A percentile compares a stretch with the other conserved stretches of the same genome.
Evolutionary conservation across 2,888 invertebrate genomes (phyloP).

Genomic region (Xanthia togata): DNA sequence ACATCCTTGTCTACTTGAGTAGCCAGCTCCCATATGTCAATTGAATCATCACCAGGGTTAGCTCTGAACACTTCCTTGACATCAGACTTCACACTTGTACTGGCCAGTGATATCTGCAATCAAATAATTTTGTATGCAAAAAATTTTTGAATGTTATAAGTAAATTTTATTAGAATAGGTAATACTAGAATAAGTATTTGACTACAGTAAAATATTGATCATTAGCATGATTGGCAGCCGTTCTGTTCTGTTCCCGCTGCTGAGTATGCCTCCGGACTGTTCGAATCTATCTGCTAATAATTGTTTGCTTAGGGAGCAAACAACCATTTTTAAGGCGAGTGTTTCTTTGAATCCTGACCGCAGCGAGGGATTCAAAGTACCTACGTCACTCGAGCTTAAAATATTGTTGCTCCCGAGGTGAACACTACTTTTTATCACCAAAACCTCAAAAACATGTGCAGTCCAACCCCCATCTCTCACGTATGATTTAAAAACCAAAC

Average conservation of each 20-base stretch:
- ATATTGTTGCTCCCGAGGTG: too few species aligned
- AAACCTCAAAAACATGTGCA: too few species aligned
- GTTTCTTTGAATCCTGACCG: too few species aligned
- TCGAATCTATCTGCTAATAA: not conserved
- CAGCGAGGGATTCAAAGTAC: too few species aligned
- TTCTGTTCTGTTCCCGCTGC: not conserved
- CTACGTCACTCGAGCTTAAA: too few species aligned
- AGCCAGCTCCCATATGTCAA: conserved; percentile 86
- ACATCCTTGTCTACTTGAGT: conserved; percentile 83
- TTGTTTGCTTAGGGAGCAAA: too few species aligned
- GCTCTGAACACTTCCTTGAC: conserved; percentile 76
- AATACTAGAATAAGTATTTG: not conserved
- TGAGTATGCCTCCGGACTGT: not conserved
- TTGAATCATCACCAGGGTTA: conserved; percentile 65
- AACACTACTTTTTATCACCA: too few species aligned
- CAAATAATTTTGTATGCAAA: not conserved
- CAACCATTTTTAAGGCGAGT: too few species aligned
- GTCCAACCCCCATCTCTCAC: too few species aligned
- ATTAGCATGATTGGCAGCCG: not conserved
- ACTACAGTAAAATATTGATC: not conserved
- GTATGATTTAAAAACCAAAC: too few species aligned
- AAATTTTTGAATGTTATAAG: not conserved
- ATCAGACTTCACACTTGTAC: conserved; percentile 69
- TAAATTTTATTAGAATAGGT: not conserved
- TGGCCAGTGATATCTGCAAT: conserved; percentile 79